Evolutionary conservation across 2,113 vertebrate genomes (phyloP).

Genomic region (Cervus canadensis): DNA sequence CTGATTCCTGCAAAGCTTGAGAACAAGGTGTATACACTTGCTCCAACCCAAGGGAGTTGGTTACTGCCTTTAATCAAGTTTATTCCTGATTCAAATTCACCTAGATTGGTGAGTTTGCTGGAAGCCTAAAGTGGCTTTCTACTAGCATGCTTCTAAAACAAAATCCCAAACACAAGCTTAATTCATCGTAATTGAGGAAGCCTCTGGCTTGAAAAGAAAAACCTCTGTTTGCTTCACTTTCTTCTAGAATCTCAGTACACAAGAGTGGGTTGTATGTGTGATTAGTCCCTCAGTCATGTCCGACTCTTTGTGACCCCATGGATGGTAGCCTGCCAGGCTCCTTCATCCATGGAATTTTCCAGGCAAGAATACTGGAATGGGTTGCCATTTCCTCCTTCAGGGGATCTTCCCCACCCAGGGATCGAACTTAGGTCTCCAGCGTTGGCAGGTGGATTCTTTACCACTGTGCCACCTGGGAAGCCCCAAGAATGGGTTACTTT

Average conservation of each 20-base stretch:
- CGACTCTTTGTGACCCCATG: not conserved
- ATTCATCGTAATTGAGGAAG: not conserved
- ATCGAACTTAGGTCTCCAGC: not conserved
- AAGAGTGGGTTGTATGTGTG: not conserved
- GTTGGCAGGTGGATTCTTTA: not conserved
- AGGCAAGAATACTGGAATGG: not conserved
- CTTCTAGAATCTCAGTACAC: not conserved
- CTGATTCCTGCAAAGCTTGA: slow-evolving; percentile 4
- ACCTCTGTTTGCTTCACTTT: not conserved
- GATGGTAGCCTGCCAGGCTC: not conserved
- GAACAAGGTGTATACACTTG: not conserved
- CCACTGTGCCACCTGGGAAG: not conserved
- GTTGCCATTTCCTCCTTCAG: not conserved
- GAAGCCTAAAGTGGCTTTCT: not conserved
- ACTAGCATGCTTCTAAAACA: not conserved
- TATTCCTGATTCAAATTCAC: not conserved
- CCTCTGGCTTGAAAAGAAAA: not conserved
- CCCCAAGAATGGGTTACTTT: not conserved
- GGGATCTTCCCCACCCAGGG: not conserved
- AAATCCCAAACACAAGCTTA: not conserved
- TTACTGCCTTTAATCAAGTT: not conserved
- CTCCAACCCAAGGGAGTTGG: not conserved
- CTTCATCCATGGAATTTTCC: not conserved
- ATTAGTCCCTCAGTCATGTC: not conserved
- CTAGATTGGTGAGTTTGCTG: not conserved